Conservation (phyloP, 2,888 invertebrate species). For the Lacanobia wlatinum region DNA sequence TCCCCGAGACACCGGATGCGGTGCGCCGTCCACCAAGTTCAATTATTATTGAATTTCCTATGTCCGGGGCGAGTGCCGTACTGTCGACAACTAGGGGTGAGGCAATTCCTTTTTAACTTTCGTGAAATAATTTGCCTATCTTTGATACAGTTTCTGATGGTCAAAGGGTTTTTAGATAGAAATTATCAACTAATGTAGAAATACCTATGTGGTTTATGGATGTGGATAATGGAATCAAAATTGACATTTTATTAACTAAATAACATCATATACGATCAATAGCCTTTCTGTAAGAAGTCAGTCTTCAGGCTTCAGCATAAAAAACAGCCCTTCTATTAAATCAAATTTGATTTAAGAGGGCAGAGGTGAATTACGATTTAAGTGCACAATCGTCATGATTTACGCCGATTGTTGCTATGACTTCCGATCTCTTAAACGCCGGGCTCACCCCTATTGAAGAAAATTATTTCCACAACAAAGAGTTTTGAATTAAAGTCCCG, state of each 20-base stretch:
- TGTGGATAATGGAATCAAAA: not conserved
- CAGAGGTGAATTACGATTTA: conserved; percentile 53
- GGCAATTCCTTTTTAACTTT: conserved; percentile 67
- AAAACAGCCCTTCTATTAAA: conserved; percentile 14
- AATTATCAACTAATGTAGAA: not conserved
- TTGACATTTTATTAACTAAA: not conserved
- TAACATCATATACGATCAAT: not conserved
- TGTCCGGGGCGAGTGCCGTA: conserved; percentile 70
- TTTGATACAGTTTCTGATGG: conserved; percentile 26
- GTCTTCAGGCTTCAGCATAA: not conserved
- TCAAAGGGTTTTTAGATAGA: conserved; percentile 1
- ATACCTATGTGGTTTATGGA: not conserved
- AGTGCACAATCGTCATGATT: conserved; percentile 65
- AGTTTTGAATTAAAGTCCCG: conserved; percentile 77
- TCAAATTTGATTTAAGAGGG: conserved; percentile 45
- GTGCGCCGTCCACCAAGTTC: conserved; percentile 83
- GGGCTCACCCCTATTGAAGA: conserved; percentile 65
- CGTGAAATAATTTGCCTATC: conserved; percentile 46
- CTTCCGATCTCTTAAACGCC: conserved; percentile 49
- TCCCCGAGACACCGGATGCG: conserved; percentile 86
- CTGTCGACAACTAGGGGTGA: conserved; percentile 62
- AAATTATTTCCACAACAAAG: conserved; percentile 76
- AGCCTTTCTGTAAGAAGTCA: not conserved
- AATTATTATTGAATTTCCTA: conserved; percentile 89
- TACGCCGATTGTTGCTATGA: conserved; percentile 63